Conservation (phyloP, 2,113 vertebrate species). For the Hoplias malabaricus region DNA sequence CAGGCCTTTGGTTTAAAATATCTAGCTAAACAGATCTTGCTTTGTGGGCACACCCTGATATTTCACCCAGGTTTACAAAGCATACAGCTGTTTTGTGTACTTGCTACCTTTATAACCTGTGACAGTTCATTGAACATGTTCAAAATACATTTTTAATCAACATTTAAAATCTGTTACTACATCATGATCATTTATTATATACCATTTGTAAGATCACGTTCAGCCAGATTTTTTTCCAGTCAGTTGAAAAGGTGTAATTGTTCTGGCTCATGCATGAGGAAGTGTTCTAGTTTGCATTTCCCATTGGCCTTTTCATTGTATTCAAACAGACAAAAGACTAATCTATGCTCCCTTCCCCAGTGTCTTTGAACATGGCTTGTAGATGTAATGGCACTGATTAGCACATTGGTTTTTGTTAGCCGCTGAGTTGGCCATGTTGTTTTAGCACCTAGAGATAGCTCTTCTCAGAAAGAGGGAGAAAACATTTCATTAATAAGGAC, state of each 20-base stretch:
- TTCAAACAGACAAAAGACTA: slow-evolving; percentile 8
- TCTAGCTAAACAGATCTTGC: no score
- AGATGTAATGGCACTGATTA: not conserved
- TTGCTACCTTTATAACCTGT: no score
- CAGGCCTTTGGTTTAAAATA: no score
- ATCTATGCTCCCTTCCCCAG: not conserved
- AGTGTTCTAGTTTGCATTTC: not conserved
- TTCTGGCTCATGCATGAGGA: not conserved
- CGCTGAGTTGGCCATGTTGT: not conserved
- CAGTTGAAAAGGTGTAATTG: not conserved
- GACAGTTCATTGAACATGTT: not conserved
- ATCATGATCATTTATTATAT: not conserved
- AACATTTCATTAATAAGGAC: not conserved
- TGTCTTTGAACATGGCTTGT: not conserved
- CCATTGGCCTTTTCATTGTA: slow-evolving; percentile 1
- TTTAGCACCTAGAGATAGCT: not conserved
- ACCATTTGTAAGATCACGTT: not conserved
- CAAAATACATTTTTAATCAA: slow-evolving; percentile 2
- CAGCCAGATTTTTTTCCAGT: not conserved
- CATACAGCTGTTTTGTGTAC: no score
- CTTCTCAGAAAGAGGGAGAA: not conserved
- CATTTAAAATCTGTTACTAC: not conserved
- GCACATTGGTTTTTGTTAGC: not conserved
- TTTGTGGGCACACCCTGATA: no score
- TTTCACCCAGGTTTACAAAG: no score